Evolutionary conservation across 2,888 invertebrate genomes (phyloP).

Genomic region (Caenorhabditis sinica): DNA sequence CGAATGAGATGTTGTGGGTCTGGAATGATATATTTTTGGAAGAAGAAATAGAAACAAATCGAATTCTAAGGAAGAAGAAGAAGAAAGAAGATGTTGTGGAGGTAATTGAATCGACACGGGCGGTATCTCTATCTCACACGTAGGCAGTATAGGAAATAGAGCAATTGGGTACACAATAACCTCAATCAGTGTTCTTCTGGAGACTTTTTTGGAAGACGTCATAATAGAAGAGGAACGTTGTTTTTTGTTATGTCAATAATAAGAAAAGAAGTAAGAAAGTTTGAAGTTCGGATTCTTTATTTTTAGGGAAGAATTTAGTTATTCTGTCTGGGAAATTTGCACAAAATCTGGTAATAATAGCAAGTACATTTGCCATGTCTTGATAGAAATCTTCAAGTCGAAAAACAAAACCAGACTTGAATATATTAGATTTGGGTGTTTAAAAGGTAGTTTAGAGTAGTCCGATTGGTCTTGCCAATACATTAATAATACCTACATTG

Average conservation of each 20-base stretch:
- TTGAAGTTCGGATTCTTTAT: background rate
- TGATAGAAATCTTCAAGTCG: no score
- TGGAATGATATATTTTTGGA: constrained; percentile 50
- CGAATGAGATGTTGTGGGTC: constrained; percentile 70
- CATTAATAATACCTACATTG: no score
- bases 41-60: constrained; percentile 22
- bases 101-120: constrained; percentile 55
- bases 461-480: no score
- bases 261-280: background rate
- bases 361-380: no score
- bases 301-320: background rate
- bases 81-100: constrained; percentile 29
- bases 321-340: no score
- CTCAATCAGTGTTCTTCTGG: constrained; percentile 48
- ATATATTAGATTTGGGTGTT: no score
- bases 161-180: constrained; percentile 13
- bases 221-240: constrained; percentile 2
- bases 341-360: no score
- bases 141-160: background rate
- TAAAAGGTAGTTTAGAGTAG: no score
- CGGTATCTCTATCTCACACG: constrained; percentile 21
- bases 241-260: constrained; percentile 23
- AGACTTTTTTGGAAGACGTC: constrained; percentile 2
- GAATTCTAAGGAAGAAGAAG: constrained; percentile 14
- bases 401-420: no score